These are phyloP conservation scores for Tiliacea aurago DNA, from an alignment of 2,888 invertebrate genomes.

Conservation along the genomic window DNA sequence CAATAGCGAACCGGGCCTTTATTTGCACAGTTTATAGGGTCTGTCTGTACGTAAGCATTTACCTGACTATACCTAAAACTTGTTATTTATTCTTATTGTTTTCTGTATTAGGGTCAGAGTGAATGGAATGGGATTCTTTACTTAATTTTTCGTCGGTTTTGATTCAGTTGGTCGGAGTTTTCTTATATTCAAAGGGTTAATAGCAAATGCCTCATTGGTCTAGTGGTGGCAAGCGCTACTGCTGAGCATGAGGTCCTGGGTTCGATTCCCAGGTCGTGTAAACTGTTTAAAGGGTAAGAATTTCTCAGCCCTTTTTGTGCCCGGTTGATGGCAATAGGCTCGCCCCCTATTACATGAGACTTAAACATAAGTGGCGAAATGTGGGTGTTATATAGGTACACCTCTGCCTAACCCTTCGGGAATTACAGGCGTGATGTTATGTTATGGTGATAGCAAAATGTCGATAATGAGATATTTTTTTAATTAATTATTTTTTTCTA, in stretches of 20 bases:
- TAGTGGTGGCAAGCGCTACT: too few relatives aligned
- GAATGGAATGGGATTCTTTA: constrained; percentile 6
- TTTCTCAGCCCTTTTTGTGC: too few relatives aligned
- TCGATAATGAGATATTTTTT: not conserved
- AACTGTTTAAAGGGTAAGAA: too few relatives aligned
- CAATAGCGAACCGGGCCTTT: constrained; percentile 44
- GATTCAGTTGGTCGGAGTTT: not conserved
- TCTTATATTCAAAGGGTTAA: not conserved
- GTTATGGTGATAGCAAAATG: not conserved
- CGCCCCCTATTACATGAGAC: too few relatives aligned
- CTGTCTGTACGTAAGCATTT: constrained; percentile 18
- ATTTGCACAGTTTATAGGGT: constrained; percentile 43
- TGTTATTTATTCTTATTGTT: constrained; percentile 42
- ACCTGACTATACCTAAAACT: constrained; percentile 38
- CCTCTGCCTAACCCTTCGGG: too few relatives aligned
- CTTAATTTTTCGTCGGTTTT: not conserved
- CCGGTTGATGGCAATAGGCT: too few relatives aligned
- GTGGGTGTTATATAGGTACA: too few relatives aligned
- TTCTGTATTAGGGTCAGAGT: constrained; percentile 23
- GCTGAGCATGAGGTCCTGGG: too few relatives aligned
- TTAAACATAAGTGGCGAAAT: too few relatives aligned
- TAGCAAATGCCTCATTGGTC: too few relatives aligned
- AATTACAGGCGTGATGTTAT: too few relatives aligned
- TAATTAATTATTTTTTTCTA: not conserved
- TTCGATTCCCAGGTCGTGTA: too few relatives aligned